These are phyloP conservation scores for Rhingia campestris DNA, from an alignment of 2,888 invertebrate species.

Conservation along the genomic window DNA sequence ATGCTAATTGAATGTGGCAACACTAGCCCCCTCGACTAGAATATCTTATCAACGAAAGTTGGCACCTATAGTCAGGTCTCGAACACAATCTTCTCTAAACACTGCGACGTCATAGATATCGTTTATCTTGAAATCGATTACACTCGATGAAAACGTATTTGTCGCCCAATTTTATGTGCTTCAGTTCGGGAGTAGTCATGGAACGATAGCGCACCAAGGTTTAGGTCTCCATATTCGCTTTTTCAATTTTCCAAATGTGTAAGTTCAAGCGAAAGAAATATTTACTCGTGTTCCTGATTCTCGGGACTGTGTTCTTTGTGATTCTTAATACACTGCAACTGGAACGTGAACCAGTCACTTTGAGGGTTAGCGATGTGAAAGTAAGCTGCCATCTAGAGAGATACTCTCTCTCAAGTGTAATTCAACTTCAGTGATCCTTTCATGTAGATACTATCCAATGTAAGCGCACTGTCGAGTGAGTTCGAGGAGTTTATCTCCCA, in stretches of 20 bases:
- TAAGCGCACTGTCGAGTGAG: slow-evolving; percentile 40
- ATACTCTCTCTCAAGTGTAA: slow-evolving; percentile 28
- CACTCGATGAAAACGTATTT: slow-evolving; percentile 22
- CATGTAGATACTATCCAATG: slow-evolving; percentile 32
- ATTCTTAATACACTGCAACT: slow-evolving; percentile 43
- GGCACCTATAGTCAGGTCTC: neutral
- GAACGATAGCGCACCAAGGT: slow-evolving; percentile 31
- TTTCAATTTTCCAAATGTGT: slow-evolving; percentile 31
- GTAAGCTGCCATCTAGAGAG: slow-evolving; percentile 45
- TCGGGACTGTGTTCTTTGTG: slow-evolving; percentile 48
- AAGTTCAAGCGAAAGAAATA: slow-evolving; percentile 44
- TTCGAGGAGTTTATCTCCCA: slow-evolving; percentile 54
- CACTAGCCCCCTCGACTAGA: neutral
- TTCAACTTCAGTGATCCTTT: slow-evolving; percentile 18
- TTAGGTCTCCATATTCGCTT: neutral
- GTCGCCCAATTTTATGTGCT: neutral
- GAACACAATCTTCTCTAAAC: too few species aligned
- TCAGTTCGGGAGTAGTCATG: slow-evolving; percentile 20
- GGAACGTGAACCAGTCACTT: slow-evolving; percentile 46
- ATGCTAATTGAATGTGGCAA: slow-evolving; percentile 43
- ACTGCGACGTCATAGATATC: slow-evolving; percentile 19
- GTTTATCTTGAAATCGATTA: slow-evolving; percentile 19
- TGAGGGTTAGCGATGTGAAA: slow-evolving; percentile 23
- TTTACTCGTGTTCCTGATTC: slow-evolving; percentile 46
- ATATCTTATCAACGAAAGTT: neutral